Evolutionary conservation across 2,113 vertebrate species (phyloP).

Genomic region (Syngnathoides biaculeatus): DNA sequence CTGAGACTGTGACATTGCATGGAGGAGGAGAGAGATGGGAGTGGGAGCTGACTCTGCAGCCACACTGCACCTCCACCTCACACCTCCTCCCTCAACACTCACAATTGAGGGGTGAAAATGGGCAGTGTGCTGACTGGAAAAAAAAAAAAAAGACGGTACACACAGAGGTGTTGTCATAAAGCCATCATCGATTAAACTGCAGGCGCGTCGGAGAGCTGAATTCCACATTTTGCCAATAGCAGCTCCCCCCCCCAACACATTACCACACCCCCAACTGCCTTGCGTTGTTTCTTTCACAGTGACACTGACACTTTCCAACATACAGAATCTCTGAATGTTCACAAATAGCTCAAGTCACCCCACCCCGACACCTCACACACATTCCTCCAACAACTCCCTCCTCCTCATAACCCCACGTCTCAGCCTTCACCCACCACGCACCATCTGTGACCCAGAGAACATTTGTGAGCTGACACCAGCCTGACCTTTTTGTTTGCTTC

Average conservation of each 20-base stretch:
- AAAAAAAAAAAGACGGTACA: constrained; percentile 29
- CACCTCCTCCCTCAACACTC: constrained; percentile 29
- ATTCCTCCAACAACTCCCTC: constrained; percentile 55
- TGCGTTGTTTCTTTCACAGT: constrained; percentile 21
- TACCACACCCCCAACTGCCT: constrained; percentile 4
- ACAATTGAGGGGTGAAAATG: constrained; percentile 14
- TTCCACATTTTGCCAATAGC: constrained; percentile 13
- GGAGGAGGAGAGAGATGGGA: constrained; percentile 14
- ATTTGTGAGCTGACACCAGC: constrained; percentile 42
- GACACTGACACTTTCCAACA: constrained; percentile 21
- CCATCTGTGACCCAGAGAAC: constrained; percentile 68
- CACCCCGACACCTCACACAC: neutral
- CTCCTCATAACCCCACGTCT: constrained; percentile 43
- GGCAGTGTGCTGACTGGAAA: constrained; percentile 22
- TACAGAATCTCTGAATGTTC: constrained; percentile 29
- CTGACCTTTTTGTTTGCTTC: constrained; percentile 62
- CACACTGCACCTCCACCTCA: constrained; percentile 18
- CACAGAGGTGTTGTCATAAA: constrained; percentile 55
- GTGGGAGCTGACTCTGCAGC: constrained; percentile 55
- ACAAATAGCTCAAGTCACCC: constrained; percentile 29
- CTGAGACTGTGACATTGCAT: constrained; percentile 61
- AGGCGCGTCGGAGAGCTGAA: constrained; percentile 34
- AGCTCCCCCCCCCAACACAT: neutral
- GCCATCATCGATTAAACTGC: constrained; percentile 58
- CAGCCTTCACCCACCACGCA: constrained; percentile 39